Percentiles rank a stretch among this genome's conserved stretches.
These are phyloP conservation scores for Parauchenoglanis punctatus DNA, from an alignment of 2,797 vertebrate genomes.

Conservation along the genomic window DNA sequence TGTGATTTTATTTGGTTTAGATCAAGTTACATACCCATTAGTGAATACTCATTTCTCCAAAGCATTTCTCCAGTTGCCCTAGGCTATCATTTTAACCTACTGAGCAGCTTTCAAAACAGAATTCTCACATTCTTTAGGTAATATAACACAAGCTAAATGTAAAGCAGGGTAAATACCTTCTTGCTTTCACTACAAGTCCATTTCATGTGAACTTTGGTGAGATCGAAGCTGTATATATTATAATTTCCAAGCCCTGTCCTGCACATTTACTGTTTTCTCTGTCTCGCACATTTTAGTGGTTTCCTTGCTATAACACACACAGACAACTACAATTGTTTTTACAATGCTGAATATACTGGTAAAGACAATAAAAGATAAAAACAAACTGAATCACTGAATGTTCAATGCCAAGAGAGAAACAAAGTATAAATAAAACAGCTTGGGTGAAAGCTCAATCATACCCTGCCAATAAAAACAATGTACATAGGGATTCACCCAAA, in stretches of 20 bases:
- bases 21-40: slow-evolving; percentile 8
- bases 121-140: slow-evolving; percentile 12
- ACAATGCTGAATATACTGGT: not conserved
- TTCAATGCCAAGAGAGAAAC: slow-evolving; percentile 13
- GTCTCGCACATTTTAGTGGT: not conserved
- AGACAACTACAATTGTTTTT: not conserved
- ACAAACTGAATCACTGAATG: not conserved
- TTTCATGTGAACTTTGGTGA: not conserved
- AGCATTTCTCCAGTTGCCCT: not conserved
- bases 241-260: not conserved
- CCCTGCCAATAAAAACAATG: not conserved
- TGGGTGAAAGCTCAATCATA: not conserved
- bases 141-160: not conserved
- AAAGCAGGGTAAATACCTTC: slow-evolving; percentile 1
- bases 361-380: not conserved
- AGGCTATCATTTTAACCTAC: slow-evolving; percentile 23
- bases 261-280: too few relatives aligned
- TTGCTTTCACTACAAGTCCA: not conserved
- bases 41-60: not conserved
- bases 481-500: not conserved
- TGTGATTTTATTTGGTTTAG: slow-evolving; percentile 3
- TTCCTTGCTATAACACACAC: not conserved
- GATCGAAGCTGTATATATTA: not conserved
- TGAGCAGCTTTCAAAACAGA: slow-evolving; percentile 15
- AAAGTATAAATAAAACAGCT: not conserved